Evolutionary conservation across 2,113 vertebrate genomes (phyloP).

Genomic region (Pelusios castaneus): DNA sequence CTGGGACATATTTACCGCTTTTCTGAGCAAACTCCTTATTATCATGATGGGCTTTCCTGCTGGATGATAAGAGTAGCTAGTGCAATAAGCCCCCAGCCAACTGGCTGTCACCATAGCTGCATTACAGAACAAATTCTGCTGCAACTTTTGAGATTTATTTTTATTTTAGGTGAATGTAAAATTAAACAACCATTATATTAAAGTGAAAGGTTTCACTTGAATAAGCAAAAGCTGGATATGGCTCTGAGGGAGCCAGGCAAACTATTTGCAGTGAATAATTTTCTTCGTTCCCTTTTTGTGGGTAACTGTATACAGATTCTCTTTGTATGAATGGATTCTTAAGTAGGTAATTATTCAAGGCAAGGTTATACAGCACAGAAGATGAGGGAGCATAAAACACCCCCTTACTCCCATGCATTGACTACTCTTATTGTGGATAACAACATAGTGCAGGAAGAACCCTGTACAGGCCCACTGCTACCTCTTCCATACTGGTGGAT

Average conservation of each 20-base stretch:
- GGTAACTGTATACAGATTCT: background rate
- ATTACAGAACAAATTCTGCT: slow-evolving; percentile 12
- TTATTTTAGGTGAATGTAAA: background rate
- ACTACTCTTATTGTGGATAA: background rate
- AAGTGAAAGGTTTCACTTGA: background rate
- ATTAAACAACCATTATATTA: background rate
- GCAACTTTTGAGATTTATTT: background rate
- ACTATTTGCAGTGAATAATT: background rate
- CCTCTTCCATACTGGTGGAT: background rate
- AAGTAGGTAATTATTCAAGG: background rate
- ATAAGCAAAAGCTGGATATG: background rate
- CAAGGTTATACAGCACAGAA: background rate
- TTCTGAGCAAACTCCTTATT: slow-evolving; percentile 15
- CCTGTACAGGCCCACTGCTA: background rate
- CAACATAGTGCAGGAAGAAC: background rate
- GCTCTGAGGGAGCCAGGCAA: background rate
- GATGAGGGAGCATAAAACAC: background rate
- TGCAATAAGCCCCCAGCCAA: background rate
- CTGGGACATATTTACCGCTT: background rate
- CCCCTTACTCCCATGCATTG: background rate
- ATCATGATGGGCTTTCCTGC: slow-evolving; percentile 16
- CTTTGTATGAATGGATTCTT: background rate
- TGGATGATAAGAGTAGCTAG: slow-evolving; percentile 10
- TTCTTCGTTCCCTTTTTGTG: background rate
- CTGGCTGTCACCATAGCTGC: slow-evolving; percentile 10